Evolutionary conservation across 2,888 invertebrate genomes (phyloP), one percentile per base, ranked within the genome.

Genomic region (Vandiemenella viatica): DNA sequence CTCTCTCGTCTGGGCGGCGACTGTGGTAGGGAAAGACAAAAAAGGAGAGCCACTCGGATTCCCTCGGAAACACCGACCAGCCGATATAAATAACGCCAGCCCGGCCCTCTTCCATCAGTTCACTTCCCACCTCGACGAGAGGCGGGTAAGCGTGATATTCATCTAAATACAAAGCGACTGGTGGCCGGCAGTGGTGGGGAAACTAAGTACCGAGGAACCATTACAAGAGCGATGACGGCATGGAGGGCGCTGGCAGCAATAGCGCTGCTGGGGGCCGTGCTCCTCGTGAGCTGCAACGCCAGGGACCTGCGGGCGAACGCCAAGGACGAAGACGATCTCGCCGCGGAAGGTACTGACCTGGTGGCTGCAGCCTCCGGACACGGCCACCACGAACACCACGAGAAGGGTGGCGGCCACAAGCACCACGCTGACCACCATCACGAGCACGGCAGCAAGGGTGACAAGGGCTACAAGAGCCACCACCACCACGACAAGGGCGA

Each of bases 401-500:
- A 79, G 61, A 69, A 71, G 48, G 80, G 79, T 16, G 81, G 80
- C n/a, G 83, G 83, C 1, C 73, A 78, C 56, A 75, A 78, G 50
- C 77, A 81, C 59, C 78, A 80, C 56, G 72, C 73, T 2, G 74
- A 80, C 50, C 80, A 82, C 58, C 78, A 80, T 61, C 73, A 76
- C 51, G 75, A 78, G 32, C 76, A 84, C 60, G 84, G 81, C 1
- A 79, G 81, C 53, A 84, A 87, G 60, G 82, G 80, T 1, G 82
- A 83, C 51, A 85, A 86, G 59, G 87, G 86, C 0, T 79, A 84
- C 67, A 81, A 83, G 60, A 75, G 76, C 19, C 75, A 79, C 57
- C 82, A 84, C 61, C 79, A 84, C 60, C 83, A 83, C 68, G 81
- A 85, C 56, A 80, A 85, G 61, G 84, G 79, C 5, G 83, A 83